Conservation (phyloP, 2,113 vertebrate species). For the Erinaceus europaeus region DNA sequence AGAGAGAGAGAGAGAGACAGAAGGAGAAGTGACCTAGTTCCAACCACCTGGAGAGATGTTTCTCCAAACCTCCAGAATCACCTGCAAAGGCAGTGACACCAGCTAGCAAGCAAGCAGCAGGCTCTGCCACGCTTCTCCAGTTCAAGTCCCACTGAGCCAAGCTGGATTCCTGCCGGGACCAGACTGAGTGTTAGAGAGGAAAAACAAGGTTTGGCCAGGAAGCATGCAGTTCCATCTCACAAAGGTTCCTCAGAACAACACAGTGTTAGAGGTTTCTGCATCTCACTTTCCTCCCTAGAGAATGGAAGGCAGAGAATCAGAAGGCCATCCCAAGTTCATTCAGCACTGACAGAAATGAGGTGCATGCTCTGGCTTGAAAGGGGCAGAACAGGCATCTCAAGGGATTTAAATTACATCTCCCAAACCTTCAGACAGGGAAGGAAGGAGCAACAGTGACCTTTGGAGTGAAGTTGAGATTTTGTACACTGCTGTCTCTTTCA, state of each 20-base stretch:
- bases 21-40: background rate
- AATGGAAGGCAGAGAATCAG: background rate
- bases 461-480: background rate
- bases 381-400: background rate
- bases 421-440: background rate
- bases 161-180: no score
- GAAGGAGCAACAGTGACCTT: background rate
- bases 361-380: background rate
- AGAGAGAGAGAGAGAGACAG: background rate
- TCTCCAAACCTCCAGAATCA: background rate
- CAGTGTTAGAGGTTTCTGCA: background rate
- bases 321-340: background rate
- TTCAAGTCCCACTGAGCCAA: background rate
- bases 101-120: accelerated
- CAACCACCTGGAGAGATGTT: background rate
- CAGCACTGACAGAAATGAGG: background rate
- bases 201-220: background rate
- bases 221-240: background rate
- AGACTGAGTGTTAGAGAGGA: background rate
- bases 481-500: background rate
- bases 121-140: background rate
- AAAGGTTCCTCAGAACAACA: background rate
- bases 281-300: background rate
- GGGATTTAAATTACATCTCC: background rate
- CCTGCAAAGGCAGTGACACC: background rate